Base-by-base conservation (phyloP, 2,797 vertebrate genomes). In the Amblyraja radiata region DNA sequence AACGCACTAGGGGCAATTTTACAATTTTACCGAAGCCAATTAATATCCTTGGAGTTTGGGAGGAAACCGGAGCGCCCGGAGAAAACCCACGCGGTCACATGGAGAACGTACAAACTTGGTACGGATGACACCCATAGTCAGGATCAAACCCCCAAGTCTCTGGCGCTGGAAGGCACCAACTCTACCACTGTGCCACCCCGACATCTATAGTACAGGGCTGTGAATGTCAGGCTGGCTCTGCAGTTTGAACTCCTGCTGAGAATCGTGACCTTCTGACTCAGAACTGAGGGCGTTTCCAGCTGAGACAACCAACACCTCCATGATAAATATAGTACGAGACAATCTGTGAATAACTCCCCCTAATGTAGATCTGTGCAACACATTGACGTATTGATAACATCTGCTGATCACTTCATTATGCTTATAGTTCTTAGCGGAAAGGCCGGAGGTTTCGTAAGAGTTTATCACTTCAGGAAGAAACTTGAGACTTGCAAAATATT, bases 331-430 rank as follows among this genome's bases (percentile, higher is more conserved):
- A 68, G 84, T n/a, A 88, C 32, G 36, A 88, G 61, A 32, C 84
- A 36, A 23, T 14, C 36, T 36, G 61, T 21, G 61, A 88, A 68
- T 88, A 68, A 65, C 63, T 68, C 28, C 68, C 68, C 14, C 21
- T 61, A 88, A 88, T 21, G n/a, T 68, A 23, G 14, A 68, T 88
- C 73, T 74, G 90, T 6, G 39, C 74, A 76, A 76, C 68, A 91
- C 63, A 92, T 54, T 92, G 90, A 76, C 73, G 36, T 76, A 54
- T 92, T 92, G 54, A 71, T 76, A 76, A 92, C 73, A 92, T 39
- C 90, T 92, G 73, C 54, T 74, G 73, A 73, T 74, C 23, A n/a
- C 73, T 92, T 92, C 39, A 76, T 58, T 92, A 58, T 11, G 6
- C 73, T n/a, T 76, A n/a, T 14, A 76, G 54, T 54, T 46, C 90